These are phyloP conservation scores for Caenorhabditis imperialis DNA, from an alignment of 2,888 invertebrate genomes.

Conservation along the genomic window DNA sequence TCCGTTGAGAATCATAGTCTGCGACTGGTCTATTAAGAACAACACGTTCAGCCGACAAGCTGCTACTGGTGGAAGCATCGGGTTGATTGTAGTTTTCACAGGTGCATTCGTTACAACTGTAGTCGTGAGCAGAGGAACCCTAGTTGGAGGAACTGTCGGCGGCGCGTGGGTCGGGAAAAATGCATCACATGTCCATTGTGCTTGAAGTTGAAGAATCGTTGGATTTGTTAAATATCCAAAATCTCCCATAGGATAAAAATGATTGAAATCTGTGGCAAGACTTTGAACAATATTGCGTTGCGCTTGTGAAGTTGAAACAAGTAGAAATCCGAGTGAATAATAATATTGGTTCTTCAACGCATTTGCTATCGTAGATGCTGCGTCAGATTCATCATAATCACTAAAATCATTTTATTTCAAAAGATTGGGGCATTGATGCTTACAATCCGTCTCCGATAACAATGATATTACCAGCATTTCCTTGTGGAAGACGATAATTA, in stretches of 20 bases:
- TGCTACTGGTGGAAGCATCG: conserved; percentile 24
- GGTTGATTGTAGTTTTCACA: conserved; percentile 16
- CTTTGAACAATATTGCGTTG: conserved; percentile 9
- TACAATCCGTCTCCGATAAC: conserved; percentile 50
- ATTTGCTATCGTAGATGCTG: conserved; percentile 4
- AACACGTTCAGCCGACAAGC: conserved; percentile 34
- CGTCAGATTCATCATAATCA: conserved; percentile 18
- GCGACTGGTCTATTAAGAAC: conserved; percentile 53
- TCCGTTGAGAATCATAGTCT: conserved; percentile 34
- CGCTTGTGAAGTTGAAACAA: conserved; percentile 45
- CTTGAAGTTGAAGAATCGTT: conserved; percentile 41
- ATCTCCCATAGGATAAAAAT: conserved; percentile 43
- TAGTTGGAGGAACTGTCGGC: conserved; percentile 40
- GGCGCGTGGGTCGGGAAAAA: conserved; percentile 44
- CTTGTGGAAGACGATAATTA: conserved; percentile 27
- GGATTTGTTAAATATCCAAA: conserved; percentile 35
- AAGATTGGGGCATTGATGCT: too few species aligned
- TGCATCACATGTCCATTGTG: conserved; percentile 48
- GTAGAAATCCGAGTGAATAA: conserved; percentile 35
- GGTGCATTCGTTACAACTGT: conserved; percentile 3
- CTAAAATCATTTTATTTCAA: conserved; percentile 17
- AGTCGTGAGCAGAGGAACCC: conserved; percentile 39
- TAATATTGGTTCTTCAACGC: conserved; percentile 31
- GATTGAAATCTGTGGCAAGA: conserved; percentile 23
- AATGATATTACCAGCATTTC: conserved; percentile 43